Conservation (phyloP, 2,797 vertebrate species). For the Pseudochirops cupreus region DNA sequence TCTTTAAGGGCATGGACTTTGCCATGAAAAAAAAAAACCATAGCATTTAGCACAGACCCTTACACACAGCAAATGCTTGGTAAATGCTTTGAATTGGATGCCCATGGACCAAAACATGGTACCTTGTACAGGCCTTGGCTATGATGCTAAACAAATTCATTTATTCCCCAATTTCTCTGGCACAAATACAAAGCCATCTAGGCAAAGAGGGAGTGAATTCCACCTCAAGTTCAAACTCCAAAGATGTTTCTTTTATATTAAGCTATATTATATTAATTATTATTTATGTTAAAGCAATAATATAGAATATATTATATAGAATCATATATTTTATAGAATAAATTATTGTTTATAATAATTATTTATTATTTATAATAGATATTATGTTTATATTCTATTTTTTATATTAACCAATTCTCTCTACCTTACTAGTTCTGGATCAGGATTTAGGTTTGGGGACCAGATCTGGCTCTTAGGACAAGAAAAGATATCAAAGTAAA, state of each 20-base stretch:
- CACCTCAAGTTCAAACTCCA: neutral
- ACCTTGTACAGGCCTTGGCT: neutral
- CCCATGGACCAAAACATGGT: neutral
- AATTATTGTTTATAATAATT: too few relatives aligned
- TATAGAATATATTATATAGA: too few relatives aligned
- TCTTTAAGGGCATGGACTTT: neutral
- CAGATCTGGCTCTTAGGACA: neutral
- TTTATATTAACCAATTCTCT: neutral
- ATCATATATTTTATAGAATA: too few relatives aligned
- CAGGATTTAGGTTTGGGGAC: neutral
- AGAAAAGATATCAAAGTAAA: neutral
- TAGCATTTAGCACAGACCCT: neutral
- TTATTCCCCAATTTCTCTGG: neutral
- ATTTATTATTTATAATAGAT: neutral
- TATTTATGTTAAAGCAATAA: too few relatives aligned
- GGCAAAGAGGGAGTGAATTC: neutral
- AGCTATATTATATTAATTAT: neutral
- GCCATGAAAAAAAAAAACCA: neutral
- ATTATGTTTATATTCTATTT: neutral
- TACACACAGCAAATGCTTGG: neutral
- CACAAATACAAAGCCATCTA: neutral
- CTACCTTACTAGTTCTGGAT: neutral
- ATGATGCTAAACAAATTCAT: neutral
- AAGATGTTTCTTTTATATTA: neutral
- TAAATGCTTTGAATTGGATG: neutral